These are phyloP conservation scores for Patiria miniata DNA, from an alignment of 35 echinoderm and acorn worm genomes.

Conservation along the genomic window DNA sequence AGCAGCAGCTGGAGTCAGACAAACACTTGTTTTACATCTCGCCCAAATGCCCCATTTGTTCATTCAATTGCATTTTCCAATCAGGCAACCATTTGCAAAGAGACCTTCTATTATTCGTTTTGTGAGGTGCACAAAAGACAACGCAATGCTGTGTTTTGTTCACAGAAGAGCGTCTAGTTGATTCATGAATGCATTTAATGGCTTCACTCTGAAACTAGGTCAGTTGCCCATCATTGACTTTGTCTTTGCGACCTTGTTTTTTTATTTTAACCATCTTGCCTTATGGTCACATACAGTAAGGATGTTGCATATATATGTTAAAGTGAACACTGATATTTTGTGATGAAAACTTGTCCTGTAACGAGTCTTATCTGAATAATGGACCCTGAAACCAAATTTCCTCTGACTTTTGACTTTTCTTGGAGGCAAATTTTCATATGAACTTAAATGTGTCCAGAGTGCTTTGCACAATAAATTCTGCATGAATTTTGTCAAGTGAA, in stretches of 20 bases:
- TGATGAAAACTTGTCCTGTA: too few species aligned
- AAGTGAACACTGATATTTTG: too few species aligned
- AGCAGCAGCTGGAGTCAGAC: not conserved
- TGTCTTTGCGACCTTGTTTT: not conserved
- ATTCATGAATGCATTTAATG: not conserved
- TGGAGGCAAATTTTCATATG: too few species aligned
- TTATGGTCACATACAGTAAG: too few species aligned
- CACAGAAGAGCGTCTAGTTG: too few species aligned
- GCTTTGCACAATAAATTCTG: too few species aligned
- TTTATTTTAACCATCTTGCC: not conserved
- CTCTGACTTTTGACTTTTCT: too few species aligned
- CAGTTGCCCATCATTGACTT: conserved; percentile 24
- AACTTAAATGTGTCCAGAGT: too few species aligned
- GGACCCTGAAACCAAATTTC: too few species aligned
- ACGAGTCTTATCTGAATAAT: too few species aligned
- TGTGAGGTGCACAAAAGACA: not conserved
- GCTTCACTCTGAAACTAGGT: not conserved
- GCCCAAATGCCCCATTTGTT: conserved; percentile 19
- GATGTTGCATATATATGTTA: too few species aligned
- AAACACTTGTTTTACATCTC: conserved; percentile 2
- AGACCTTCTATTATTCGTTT: not conserved
- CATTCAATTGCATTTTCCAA: not conserved
- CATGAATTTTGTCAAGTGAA: too few species aligned
- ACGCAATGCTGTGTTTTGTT: not conserved
- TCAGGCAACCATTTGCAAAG: conserved; percentile 1